These are phyloP conservation scores for Carduelis carduelis DNA, from an alignment of 2,797 vertebrate genomes.

Conservation along the genomic window DNA sequence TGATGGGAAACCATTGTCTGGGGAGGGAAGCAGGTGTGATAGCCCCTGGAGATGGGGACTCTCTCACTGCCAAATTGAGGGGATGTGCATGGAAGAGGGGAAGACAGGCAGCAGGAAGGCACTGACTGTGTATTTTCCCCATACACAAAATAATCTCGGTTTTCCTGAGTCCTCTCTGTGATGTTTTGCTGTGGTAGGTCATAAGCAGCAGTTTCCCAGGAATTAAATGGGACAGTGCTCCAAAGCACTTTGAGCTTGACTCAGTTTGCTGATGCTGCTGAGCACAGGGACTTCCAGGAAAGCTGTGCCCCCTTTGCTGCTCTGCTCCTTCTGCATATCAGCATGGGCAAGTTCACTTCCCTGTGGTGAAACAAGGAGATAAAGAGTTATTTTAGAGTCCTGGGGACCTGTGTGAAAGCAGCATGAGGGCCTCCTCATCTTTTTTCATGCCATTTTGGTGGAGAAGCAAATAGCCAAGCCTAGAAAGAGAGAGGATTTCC, in stretches of 20 bases:
- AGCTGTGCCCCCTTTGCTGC: background rate
- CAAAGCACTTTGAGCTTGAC: background rate
- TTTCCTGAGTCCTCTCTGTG: background rate
- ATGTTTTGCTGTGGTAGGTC: background rate
- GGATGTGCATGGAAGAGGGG: background rate
- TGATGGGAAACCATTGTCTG: background rate
- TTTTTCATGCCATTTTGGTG: background rate
- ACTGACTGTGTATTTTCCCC: background rate
- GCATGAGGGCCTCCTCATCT: background rate
- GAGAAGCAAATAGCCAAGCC: background rate
- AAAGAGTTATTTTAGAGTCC: background rate
- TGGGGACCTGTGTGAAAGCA: background rate
- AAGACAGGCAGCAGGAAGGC: background rate
- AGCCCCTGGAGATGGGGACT: background rate
- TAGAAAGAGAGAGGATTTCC: background rate
- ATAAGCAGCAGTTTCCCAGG: background rate
- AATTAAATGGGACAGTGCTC: accelerated
- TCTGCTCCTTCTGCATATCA: background rate
- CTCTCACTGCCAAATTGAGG: accelerated
- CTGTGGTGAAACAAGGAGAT: background rate
- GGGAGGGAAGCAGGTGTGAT: background rate
- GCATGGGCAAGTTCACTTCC: background rate
- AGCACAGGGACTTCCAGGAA: background rate
- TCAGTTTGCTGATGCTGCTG: background rate
- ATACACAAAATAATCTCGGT: background rate